Conservation (phyloP, 2,113 vertebrate genomes). For the Nycticorax nycticorax region DNA sequence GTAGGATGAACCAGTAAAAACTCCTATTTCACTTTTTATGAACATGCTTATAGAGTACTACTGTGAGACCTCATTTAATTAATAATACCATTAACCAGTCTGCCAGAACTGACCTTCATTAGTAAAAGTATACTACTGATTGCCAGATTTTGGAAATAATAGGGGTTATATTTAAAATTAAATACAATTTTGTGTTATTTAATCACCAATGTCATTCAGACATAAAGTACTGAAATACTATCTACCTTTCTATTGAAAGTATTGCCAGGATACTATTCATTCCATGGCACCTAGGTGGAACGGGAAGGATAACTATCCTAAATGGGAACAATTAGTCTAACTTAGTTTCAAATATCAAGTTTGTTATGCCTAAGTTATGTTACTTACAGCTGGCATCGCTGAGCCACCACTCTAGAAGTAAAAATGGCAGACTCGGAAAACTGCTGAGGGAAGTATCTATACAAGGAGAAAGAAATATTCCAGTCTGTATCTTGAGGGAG, state of each 20-base stretch:
- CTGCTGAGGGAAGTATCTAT: background rate
- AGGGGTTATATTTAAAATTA: slow-evolving; percentile 39
- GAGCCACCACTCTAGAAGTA: background rate
- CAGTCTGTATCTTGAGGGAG: background rate
- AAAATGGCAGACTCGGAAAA: background rate
- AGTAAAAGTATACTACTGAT: background rate
- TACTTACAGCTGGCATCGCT: background rate
- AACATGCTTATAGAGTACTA: background rate
- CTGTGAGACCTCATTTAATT: slow-evolving; percentile 9
- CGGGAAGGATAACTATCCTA: background rate
- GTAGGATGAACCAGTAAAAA: background rate
- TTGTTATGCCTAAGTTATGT: background rate
- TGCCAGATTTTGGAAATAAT: slow-evolving; percentile 2
- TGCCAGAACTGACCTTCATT: background rate
- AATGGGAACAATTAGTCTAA: background rate
- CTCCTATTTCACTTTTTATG: background rate
- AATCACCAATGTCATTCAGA: background rate
- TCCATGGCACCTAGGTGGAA: background rate
- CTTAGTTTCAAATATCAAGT: background rate
- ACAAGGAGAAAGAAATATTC: background rate
- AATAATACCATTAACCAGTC: background rate
- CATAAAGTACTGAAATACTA: background rate
- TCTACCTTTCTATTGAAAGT: background rate
- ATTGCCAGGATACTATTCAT: background rate
- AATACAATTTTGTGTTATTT: slow-evolving; percentile 29